A percentile compares a stretch with the other conserved stretches of the same genome.
Evolutionary conservation across 2,888 invertebrate genomes (phyloP).

Genomic region (Cantharis flavilabris): DNA sequence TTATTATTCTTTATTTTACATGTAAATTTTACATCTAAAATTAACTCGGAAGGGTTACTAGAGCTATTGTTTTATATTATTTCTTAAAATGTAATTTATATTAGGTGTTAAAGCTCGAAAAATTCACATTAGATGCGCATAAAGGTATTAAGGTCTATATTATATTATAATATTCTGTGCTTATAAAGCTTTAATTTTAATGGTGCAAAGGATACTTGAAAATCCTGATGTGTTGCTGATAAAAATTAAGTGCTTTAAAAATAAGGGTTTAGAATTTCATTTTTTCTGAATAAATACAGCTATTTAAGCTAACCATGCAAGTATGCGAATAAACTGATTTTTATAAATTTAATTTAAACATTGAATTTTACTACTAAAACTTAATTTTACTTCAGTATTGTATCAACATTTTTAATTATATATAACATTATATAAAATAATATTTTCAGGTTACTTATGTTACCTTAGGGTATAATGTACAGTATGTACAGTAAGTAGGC

Average conservation of each 20-base stretch:
- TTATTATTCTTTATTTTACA: neutral
- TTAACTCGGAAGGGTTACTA: neutral
- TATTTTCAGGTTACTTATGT: too few species aligned
- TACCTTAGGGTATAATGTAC: too few species aligned
- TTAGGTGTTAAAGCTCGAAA: neutral
- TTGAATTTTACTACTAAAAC: neutral
- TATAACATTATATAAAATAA: too few species aligned
- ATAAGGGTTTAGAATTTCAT: neutral
- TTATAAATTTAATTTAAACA: neutral
- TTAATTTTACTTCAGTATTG: too few species aligned
- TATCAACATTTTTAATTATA: too few species aligned
- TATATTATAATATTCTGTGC: neutral
- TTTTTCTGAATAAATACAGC: neutral
- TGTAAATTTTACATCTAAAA: neutral
- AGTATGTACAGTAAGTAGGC: too few species aligned
- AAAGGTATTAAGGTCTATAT: neutral
- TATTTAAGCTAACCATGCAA: neutral
- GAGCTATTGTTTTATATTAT: neutral
- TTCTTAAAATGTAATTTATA: neutral
- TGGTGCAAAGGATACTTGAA: neutral
- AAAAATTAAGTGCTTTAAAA: neutral
- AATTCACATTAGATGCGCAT: neutral
- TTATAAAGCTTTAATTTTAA: neutral
- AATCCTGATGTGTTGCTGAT: neutral
- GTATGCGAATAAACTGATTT: neutral